These are phyloP conservation scores for Diuraphis noxia DNA, from an alignment of 1,140 invertebrate genomes.

Conservation along the genomic window DNA sequence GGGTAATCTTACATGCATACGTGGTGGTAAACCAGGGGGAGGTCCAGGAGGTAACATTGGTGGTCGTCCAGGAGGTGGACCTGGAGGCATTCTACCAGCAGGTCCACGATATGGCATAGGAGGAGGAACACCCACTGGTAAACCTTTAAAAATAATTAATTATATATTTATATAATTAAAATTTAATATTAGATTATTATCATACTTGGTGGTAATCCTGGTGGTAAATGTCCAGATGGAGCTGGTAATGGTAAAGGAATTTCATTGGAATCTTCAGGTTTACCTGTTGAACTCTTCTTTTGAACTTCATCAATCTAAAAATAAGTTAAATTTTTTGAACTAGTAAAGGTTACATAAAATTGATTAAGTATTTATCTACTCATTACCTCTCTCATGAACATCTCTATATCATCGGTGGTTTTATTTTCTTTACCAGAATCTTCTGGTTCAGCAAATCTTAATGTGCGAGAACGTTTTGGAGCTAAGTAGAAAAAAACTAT, in stretches of 20 bases:
- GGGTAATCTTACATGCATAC: constrained; percentile 62
- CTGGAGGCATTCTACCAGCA: constrained; percentile 66
- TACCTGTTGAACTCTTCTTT: constrained; percentile 77
- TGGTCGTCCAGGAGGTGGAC: constrained; percentile 68
- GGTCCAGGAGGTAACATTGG: constrained; percentile 63
- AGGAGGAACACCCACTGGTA: constrained; percentile 58
- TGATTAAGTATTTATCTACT: neutral
- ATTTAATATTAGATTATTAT: neutral
- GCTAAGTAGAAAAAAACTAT: neutral
- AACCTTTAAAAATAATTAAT: constrained; percentile 55
- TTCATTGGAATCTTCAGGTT: constrained; percentile 58
- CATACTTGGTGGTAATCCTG: constrained; percentile 58
- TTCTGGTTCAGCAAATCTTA: constrained; percentile 33
- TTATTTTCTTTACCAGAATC: constrained; percentile 49
- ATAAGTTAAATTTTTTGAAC: neutral
- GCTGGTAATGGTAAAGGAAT: constrained; percentile 56
- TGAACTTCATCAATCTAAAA: constrained; percentile 77
- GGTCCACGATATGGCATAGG: constrained; percentile 64
- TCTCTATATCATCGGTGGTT: constrained; percentile 49
- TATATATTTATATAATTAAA: too few relatives aligned
- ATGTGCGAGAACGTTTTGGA: constrained; percentile 19
- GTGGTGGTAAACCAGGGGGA: constrained; percentile 64
- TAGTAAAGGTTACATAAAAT: neutral
- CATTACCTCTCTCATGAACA: constrained; percentile 48
- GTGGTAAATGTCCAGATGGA: constrained; percentile 57